Conservation (phyloP, 2,888 invertebrate genomes). For the Tuberolachnus salignus region DNA sequence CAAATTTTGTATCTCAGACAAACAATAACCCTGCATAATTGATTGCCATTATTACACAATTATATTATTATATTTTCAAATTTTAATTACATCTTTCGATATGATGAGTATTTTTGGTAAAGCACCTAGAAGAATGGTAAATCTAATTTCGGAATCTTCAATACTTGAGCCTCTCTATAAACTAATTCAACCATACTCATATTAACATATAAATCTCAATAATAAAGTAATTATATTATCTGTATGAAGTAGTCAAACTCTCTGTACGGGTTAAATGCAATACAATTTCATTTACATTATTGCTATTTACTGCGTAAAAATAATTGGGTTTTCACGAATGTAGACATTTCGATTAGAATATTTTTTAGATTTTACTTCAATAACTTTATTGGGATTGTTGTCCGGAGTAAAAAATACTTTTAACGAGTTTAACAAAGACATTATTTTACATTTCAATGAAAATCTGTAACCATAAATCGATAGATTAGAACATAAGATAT, state of each 20-base stretch:
- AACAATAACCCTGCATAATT: slow-evolving; percentile 68
- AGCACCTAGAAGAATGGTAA: slow-evolving; percentile 74
- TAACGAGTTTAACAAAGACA: slow-evolving; percentile 55
- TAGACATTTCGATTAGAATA: slow-evolving; percentile 74
- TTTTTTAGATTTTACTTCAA: slow-evolving; percentile 76
- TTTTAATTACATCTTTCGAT: slow-evolving; percentile 73
- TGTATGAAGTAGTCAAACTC: slow-evolving; percentile 74
- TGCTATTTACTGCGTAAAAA: slow-evolving; percentile 73
- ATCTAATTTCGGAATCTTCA: slow-evolving; percentile 73
- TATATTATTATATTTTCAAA: not conserved
- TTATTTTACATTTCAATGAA: not conserved
- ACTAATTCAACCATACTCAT: slow-evolving; percentile 65
- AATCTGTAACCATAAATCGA: not conserved
- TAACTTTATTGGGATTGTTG: slow-evolving; percentile 72
- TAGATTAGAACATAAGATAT: not conserved
- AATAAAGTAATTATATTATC: slow-evolving; percentile 64
- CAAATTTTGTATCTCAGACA: slow-evolving; percentile 76
- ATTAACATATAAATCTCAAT: slow-evolving; percentile 12
- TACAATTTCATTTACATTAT: slow-evolving; percentile 70
- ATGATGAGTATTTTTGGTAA: slow-evolving; percentile 76
- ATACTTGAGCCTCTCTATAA: slow-evolving; percentile 73
- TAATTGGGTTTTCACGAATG: slow-evolving; percentile 78
- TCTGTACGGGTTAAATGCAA: slow-evolving; percentile 78
- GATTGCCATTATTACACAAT: slow-evolving; percentile 34
- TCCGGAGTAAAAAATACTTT: slow-evolving; percentile 64